phyloP scores from a whole-genome alignment of 1,140 invertebrate genomes.

The Drosophila tropicalis region DNA sequence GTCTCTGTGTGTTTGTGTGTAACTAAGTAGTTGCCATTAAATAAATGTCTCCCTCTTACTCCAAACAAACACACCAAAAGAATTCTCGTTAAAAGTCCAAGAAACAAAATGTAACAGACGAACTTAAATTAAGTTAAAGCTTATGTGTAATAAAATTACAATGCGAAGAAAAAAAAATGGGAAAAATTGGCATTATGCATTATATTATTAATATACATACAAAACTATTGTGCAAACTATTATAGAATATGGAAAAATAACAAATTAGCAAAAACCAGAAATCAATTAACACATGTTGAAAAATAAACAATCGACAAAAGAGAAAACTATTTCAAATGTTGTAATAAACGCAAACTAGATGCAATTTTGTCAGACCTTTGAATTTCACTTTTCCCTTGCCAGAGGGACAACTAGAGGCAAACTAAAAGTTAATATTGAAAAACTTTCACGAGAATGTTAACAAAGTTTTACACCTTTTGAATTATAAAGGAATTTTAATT shows the following conservation, averaged over 20 bases:
- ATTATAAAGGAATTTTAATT: no score
- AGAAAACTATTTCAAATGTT: slow-evolving; percentile 7
- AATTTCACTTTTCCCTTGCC: not conserved
- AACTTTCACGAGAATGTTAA: no score
- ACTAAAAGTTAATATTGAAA: no score
- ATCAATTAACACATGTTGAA: slow-evolving; percentile 43
- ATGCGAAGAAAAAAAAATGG: no score
- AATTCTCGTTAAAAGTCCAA: slow-evolving; percentile 16
- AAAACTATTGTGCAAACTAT: slow-evolving; percentile 38
- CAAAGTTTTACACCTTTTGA: no score
- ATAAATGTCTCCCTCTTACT: slow-evolving; percentile 7
- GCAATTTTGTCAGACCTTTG: not conserved
- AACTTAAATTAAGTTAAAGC: not conserved
- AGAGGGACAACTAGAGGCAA: no score
- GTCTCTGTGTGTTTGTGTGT: slow-evolving; percentile 10
- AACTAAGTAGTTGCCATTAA: slow-evolving; percentile 19
- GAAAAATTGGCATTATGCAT: no score
- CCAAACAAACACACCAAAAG: not conserved
- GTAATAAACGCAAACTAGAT: not conserved
- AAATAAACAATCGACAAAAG: slow-evolving; percentile 8
- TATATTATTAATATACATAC: not conserved
- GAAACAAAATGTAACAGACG: slow-evolving; percentile 12
- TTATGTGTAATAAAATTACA: no score
- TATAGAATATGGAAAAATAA: slow-evolving; percentile 17
- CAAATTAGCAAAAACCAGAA: slow-evolving; percentile 10